These are phyloP conservation scores for Sinocyclocheilus maitianheensis DNA, from an alignment of 2,113 vertebrate genomes.

Conservation along the genomic window DNA sequence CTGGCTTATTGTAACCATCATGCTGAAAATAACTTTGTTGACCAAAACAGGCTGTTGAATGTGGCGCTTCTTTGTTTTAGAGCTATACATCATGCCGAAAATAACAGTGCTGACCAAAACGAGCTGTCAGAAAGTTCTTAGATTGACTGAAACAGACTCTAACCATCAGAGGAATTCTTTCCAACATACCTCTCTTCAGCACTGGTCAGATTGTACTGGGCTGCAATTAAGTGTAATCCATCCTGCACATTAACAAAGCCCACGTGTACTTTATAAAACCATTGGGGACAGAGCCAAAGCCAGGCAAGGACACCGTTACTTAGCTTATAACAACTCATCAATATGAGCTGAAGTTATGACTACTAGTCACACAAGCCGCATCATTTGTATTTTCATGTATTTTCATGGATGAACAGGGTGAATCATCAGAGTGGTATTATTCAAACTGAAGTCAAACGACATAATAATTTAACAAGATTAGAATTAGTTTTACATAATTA, in stretches of 20 bases:
- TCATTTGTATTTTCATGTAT: background rate
- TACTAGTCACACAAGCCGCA: slow-evolving; percentile 31
- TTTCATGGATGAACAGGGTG: background rate
- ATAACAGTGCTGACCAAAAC: slow-evolving; percentile 22
- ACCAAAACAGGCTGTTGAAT: slow-evolving; percentile 8
- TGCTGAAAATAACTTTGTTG: slow-evolving; percentile 2
- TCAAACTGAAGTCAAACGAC: background rate
- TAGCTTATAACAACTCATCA: slow-evolving; percentile 12
- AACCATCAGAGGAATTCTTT: slow-evolving; percentile 39
- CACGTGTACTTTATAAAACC: slow-evolving; percentile 38
- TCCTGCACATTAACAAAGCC: slow-evolving; percentile 35
- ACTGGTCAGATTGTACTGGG: slow-evolving; percentile 29
- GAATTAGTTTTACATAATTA: no score
- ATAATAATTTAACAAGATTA: no score
- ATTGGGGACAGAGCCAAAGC: background rate
- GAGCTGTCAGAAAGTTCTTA: slow-evolving; percentile 32
- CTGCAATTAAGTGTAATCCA: slow-evolving; percentile 37
- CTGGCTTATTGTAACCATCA: slow-evolving; percentile 8
- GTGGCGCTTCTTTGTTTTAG: background rate
- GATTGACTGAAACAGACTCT: slow-evolving; percentile 25
- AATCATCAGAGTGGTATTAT: background rate
- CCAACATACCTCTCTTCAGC: background rate
- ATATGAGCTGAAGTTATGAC: slow-evolving; percentile 12
- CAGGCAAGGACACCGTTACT: background rate
- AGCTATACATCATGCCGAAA: slow-evolving; percentile 19